Base-by-base conservation (phyloP, 1,140 invertebrate species). In the Polyergus mexicanus region DNA sequence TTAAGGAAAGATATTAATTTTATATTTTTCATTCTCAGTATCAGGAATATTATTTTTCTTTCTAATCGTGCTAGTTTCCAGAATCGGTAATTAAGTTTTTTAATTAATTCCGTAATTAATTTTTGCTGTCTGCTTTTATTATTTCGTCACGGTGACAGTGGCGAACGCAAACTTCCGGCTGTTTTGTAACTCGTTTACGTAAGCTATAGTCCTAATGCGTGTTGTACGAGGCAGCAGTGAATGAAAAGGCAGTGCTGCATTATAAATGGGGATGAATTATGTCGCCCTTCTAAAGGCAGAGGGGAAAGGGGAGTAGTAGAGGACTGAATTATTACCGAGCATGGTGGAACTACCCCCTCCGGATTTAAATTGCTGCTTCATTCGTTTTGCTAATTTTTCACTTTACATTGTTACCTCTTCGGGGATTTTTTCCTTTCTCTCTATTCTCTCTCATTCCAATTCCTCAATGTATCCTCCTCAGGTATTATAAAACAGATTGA, bases 181-280 rank as follows among this genome's bases (percentile, higher is more conserved):
- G 16, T 72, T 83, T 60, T 25, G 25, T 60, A 83, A 72, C 74
- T 83, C 38, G 54, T 60, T 81, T 81, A 72, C 38, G 68, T 83
- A 74, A 72, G 78, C 78, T 83, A 74, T 60, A 83, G 54, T 74
- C 60, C 87, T 81, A 88, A 91, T 86, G 85, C 80, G 35, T 63
- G 69, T 75, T 68, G 66, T 71, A 74, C 44, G 62, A 80, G 77
- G 80, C 84, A 85, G 76, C 38, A 78, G 81, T 84, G 78, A 89
- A 89, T 90, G 88, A 91, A 90, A 89, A 90, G 90, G 81, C 76
- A 72, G 72, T 81, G 69, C 54, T 89, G 89, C 84, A 91, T 92
- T 92, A 91, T 90, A 91, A 92, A 92, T 92, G 85, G 84, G 84
- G 86, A 92, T 91, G 85, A 92, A 91, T 92, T 90, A 91, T 91